phyloP scores from a whole-genome alignment of 2,888 invertebrate species.

The Acrobasis suavella region DNA sequence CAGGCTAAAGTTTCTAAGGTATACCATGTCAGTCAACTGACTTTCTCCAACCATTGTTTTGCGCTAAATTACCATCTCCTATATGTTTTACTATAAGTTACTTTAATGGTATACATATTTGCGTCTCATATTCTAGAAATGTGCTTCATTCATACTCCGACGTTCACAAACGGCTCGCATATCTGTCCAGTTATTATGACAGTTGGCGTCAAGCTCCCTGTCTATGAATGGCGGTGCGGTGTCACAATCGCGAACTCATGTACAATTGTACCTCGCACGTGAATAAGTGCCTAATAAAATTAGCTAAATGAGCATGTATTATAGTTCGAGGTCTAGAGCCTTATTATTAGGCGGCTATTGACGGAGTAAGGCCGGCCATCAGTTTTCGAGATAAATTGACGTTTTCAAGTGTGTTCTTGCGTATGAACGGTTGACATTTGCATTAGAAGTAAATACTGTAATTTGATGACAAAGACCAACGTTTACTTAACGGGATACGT shows the following conservation, averaged over 20 bases:
- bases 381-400: slow-evolving; percentile 2
- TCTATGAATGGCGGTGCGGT: slow-evolving; percentile 18
- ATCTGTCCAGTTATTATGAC: slow-evolving; percentile 11
- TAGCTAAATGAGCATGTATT: slow-evolving; percentile 13
- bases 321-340: slow-evolving; percentile 10
- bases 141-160: not conserved
- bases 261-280: slow-evolving; percentile 7
- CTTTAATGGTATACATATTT: too few relatives aligned
- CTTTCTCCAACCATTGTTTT: too few relatives aligned
- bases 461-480: too few relatives aligned
- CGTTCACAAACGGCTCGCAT: slow-evolving; percentile 5
- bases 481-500: too few relatives aligned
- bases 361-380: slow-evolving; percentile 7
- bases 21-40: too few relatives aligned
- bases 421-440: not conserved
- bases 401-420: not conserved
- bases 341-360: slow-evolving; percentile 10
- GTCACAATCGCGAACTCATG: slow-evolving; percentile 18
- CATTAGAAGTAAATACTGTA: not conserved
- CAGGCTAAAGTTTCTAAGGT: too few relatives aligned
- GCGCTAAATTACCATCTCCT: too few relatives aligned
- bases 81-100: too few relatives aligned
- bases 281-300: slow-evolving; percentile 16
- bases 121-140: not conserved
- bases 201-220: slow-evolving; percentile 17